Base-by-base conservation (phyloP, 2,113 vertebrate genomes). In the Eudorcas thomsonii region DNA sequence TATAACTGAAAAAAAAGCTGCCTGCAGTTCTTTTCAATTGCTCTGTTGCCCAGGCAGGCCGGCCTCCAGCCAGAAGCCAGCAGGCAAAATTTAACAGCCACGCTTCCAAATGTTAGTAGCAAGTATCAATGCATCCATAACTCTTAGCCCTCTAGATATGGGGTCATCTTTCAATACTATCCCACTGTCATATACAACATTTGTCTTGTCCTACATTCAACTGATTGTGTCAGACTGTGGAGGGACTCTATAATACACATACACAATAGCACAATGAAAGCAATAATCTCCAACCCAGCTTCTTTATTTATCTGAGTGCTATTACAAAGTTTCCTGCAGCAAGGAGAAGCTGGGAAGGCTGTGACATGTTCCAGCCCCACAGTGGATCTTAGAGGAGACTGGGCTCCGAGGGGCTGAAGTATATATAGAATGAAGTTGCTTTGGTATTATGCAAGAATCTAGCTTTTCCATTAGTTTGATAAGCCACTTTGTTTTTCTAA, bases 181-280 rank as follows among this genome's bases (percentile, higher is more conserved):
- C 99, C 99, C 99, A 99, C 99, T 99, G 99, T 99, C 99, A 99
- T 99, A 99, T 86, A 99, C 99, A 99, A 99, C 99, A 81, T 99
- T 99, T 99, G 99, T 99, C 99, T 99, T 99, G 99, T 99, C 99
- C 98, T 91, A 96, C 99, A 99, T 99, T 99, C 99, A 99, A 97
- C 98, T 98, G 97, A 96, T 97, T 97, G 98, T 99, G 99, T 99
- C 98, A 98, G 81, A 99, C 99, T 98, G 88, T 33, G 81, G 98
- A 98, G 98, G 23, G 97, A 98, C 98, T 98, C 98, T 97, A 99
- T 99, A 99, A 99, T 99, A 92, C 99, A 98, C 98, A 98, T 98
- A 98, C 97, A 99, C 99, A 99, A 99, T 99, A 99, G 99, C 99
- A 99, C 99, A 99, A 99, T 99, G 99, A 99, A 98, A 99, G 98